Conservation (phyloP, 1,140 invertebrate genomes). For the Diorhabda elongata region DNA sequence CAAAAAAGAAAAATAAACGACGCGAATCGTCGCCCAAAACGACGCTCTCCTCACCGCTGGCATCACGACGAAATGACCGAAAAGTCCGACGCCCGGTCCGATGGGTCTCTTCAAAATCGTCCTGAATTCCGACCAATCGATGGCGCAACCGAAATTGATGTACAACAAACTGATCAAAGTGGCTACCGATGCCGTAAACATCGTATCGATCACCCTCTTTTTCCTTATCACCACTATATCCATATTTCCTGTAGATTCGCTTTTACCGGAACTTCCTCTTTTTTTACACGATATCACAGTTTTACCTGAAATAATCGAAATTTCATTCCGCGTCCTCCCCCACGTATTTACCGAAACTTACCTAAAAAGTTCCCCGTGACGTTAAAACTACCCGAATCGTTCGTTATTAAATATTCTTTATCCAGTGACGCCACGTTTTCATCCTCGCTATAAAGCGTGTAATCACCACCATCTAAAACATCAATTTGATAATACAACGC, state of each 20-base stretch:
- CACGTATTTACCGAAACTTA: slow-evolving; percentile 10
- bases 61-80: slow-evolving; percentile 85
- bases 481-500: no score
- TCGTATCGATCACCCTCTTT: slow-evolving; percentile 62
- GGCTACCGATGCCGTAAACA: slow-evolving; percentile 76
- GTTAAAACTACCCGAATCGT: slow-evolving; percentile 21
- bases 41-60: slow-evolving; percentile 65
- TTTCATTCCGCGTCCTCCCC: no score
- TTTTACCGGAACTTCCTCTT: background rate
- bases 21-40: background rate
- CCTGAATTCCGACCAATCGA: slow-evolving; percentile 72
- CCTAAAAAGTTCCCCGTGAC: slow-evolving; percentile 30
- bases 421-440: slow-evolving; percentile 24
- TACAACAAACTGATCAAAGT: slow-evolving; percentile 73
- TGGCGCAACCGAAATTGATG: slow-evolving; percentile 90
- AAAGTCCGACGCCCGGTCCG: slow-evolving; percentile 77
- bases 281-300: slow-evolving; percentile 25
- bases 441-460: slow-evolving; percentile 20
- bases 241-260: slow-evolving; percentile 13
- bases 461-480: slow-evolving; percentile 8
- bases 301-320: slow-evolving; percentile 18
- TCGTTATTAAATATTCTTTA: slow-evolving; percentile 19
- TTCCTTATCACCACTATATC: slow-evolving; percentile 60
- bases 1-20: slow-evolving; percentile 5
- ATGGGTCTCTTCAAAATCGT: slow-evolving; percentile 69